Conservation (phyloP, 2,888 invertebrate species). For the Belgica antarctica region DNA sequence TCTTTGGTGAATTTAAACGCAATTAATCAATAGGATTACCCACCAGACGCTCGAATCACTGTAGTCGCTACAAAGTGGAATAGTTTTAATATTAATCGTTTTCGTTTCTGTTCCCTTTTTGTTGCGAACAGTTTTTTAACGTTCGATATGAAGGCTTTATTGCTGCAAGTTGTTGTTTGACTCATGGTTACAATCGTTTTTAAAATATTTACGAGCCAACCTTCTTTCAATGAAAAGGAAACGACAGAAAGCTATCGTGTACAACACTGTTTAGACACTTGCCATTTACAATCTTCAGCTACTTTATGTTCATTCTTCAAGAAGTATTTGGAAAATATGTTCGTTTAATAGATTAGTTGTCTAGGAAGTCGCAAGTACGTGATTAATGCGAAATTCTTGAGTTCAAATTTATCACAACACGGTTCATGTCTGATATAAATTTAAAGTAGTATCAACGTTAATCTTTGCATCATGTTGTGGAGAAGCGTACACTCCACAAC, state of each 20-base stretch:
- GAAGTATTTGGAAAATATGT: too few relatives aligned
- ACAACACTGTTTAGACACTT: conserved; percentile 20
- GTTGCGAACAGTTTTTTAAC: not conserved
- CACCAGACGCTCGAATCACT: conserved; percentile 19
- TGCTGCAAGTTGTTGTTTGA: conserved; percentile 12
- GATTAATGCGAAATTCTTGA: conserved; percentile 12
- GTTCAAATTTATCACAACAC: not conserved
- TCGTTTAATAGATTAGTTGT: conserved; percentile 21
- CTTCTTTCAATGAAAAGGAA: conserved; percentile 12
- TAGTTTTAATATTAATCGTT: conserved; percentile 7
- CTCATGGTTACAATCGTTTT: not conserved
- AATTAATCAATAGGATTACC: conserved; percentile 42
- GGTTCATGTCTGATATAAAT: not conserved
- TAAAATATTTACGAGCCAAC: conserved; percentile 8
- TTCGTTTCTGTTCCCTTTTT: not conserved
- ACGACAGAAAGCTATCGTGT: conserved; percentile 17
- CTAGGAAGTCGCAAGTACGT: conserved; percentile 11
- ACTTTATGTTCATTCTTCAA: not conserved
- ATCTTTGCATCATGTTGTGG: not conserved
- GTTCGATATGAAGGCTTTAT: not conserved
- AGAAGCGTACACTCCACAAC: conserved; percentile 10
- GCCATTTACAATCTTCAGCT: conserved; percentile 11
- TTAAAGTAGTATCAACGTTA: not conserved
- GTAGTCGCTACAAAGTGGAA: not conserved
- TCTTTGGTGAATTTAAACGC: conserved; percentile 39